Evolutionary conservation across 2,888 invertebrate species (phyloP).

Genomic region (Tipula helvola): DNA sequence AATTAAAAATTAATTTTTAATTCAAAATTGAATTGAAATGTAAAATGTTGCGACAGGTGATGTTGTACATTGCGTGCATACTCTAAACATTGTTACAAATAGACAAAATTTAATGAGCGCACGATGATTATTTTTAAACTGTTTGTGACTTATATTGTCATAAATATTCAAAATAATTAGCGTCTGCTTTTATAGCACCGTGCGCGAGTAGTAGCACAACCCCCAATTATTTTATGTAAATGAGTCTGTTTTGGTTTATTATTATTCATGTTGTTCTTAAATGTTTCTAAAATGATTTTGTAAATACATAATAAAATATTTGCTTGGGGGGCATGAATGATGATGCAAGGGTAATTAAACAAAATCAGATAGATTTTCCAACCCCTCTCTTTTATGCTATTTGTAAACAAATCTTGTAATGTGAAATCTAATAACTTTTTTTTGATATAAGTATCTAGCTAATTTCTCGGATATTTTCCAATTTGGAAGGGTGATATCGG

Average conservation of each 20-base stretch:
- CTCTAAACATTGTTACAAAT: background rate
- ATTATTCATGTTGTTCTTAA: background rate
- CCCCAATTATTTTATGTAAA: background rate
- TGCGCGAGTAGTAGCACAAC: background rate
- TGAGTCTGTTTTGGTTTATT: background rate
- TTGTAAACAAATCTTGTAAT: background rate
- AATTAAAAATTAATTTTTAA: background rate
- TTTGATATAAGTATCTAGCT: background rate
- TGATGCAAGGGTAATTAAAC: background rate
- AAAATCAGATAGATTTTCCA: background rate
- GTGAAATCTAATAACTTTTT: background rate
- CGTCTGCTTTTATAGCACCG: background rate
- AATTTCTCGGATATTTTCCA: background rate
- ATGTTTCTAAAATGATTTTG: background rate
- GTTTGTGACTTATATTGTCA: background rate
- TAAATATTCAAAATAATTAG: background rate
- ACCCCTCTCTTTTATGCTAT: background rate
- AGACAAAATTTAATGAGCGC: background rate
- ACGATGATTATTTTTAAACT: background rate
- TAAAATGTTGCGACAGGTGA: background rate
- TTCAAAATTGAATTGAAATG: background rate
- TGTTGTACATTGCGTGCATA: background rate
- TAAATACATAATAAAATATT: background rate
- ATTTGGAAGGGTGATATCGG: background rate
- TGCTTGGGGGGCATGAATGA: background rate